Evolutionary conservation across 2,888 invertebrate genomes (phyloP).

Genomic region (Eulithis prunata): DNA sequence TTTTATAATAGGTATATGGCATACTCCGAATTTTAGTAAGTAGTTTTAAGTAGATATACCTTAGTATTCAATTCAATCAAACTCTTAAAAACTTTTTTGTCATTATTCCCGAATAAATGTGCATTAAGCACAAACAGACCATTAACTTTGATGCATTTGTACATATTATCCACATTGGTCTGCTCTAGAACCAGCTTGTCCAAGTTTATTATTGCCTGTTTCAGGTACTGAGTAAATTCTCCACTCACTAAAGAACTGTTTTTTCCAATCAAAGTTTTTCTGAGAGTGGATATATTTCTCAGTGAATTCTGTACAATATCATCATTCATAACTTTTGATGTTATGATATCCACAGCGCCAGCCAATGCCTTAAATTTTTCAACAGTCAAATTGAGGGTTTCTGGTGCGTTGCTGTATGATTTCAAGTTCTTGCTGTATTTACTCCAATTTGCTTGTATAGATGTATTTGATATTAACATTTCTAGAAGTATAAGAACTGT

Average conservation of each 20-base stretch:
- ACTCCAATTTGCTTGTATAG: constrained; percentile 86
- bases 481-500: constrained; percentile 88
- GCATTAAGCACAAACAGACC: constrained; percentile 87
- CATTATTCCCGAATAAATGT: constrained; percentile 90
- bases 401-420: constrained; percentile 86
- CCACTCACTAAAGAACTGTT: constrained; percentile 73
- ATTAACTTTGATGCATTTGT: constrained; percentile 87
- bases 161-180: constrained; percentile 81
- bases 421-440: constrained; percentile 90
- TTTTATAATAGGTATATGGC: constrained; percentile 1
- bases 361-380: constrained; percentile 88
- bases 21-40: neutral
- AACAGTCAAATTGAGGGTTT: constrained; percentile 84
- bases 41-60: constrained; percentile 62
- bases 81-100: constrained; percentile 90
- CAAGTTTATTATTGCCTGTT: constrained; percentile 85
- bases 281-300: constrained; percentile 70
- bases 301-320: constrained; percentile 87
- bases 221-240: constrained; percentile 88
- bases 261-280: constrained; percentile 75
- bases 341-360: constrained; percentile 88
- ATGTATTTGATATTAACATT: constrained; percentile 72
- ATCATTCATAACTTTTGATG: constrained; percentile 87
- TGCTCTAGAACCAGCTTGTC: constrained; percentile 82
- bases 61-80: constrained; percentile 91